Conservation (phyloP, 2,888 invertebrate species). For the Cryptocephalus moraei region DNA sequence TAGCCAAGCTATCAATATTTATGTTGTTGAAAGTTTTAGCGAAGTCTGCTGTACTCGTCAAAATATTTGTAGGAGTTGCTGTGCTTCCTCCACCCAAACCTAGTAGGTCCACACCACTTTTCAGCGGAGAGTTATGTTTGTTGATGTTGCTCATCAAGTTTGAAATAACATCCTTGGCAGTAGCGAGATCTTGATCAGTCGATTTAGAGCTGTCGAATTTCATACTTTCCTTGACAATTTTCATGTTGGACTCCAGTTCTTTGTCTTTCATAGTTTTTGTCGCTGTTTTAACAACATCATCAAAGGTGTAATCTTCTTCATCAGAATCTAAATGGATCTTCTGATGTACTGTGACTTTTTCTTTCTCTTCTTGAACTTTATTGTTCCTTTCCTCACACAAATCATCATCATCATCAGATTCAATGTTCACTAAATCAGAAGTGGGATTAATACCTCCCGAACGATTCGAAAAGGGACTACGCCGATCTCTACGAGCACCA, state of each 20-base stretch:
- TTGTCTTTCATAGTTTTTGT: conserved; percentile 61
- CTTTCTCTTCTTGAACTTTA: conserved; percentile 8
- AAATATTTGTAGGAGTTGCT: conserved; percentile 7
- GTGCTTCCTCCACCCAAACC: conserved; percentile 10
- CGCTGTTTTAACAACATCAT: conserved; percentile 70
- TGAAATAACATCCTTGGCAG: conserved; percentile 52
- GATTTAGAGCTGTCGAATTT: conserved; percentile 18
- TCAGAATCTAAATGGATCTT: conserved; percentile 45
- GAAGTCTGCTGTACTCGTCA: conserved; percentile 19
- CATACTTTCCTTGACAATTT: conserved; percentile 26
- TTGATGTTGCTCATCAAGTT: conserved; percentile 47
- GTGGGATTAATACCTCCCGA: conserved; percentile 36
- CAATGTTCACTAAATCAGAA: conserved; percentile 17
- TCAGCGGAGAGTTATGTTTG: conserved; percentile 9
- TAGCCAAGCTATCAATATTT: conserved; percentile 25
- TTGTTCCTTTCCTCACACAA: conserved; percentile 10
- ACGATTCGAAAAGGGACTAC: conserved; percentile 41
- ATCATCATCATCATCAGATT: conserved; percentile 12
- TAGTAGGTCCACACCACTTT: conserved; percentile 12
- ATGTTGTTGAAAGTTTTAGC: conserved; percentile 21
- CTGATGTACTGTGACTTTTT: conserved; percentile 22
- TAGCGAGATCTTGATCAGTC: conserved; percentile 35
- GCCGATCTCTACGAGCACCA: conserved; percentile 5
- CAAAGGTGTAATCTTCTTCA: conserved; percentile 75
- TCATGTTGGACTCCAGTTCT: conserved; percentile 40